These are phyloP conservation scores for Gryon sp. DNA, from an alignment of 1,140 invertebrate genomes.

Conservation along the genomic window DNA sequence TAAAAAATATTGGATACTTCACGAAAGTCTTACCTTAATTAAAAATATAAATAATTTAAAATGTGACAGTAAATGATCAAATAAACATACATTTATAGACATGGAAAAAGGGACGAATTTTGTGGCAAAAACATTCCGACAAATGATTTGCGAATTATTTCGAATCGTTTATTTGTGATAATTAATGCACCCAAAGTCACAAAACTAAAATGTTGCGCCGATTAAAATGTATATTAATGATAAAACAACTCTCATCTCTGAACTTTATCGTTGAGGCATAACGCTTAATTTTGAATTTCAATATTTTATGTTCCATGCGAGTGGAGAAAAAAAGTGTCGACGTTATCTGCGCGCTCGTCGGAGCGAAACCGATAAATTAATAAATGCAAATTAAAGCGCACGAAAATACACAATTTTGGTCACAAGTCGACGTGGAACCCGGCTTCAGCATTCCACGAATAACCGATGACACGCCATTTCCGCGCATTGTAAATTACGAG, in stretches of 20 bases:
- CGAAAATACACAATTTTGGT: constrained; percentile 39
- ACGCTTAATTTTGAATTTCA: constrained; percentile 41
- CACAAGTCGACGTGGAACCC: constrained; percentile 6
- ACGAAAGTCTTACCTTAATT: too few species aligned
- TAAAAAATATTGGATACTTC: too few species aligned
- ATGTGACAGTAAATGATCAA: too few species aligned
- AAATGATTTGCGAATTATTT: too few species aligned
- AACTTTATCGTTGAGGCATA: constrained; percentile 26
- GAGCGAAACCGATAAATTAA: constrained; percentile 57
- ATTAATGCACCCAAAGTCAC: too few species aligned
- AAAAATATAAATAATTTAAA: too few species aligned
- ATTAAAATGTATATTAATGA: constrained; percentile 29
- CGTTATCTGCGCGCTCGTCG: constrained; percentile 29
- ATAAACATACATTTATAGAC: too few species aligned
- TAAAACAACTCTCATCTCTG: constrained; percentile 7
- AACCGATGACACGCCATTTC: constrained; percentile 49
- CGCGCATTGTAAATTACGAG: constrained; percentile 44
- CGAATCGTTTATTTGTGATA: not conserved
- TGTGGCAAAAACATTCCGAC: too few species aligned
- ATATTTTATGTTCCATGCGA: constrained; percentile 25
- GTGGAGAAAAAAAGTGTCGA: constrained; percentile 42
- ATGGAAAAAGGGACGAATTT: too few species aligned
- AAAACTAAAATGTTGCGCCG: not conserved
- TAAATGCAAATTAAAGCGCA: constrained; percentile 57
- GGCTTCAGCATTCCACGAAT: constrained; percentile 29